phyloP scores from a whole-genome alignment of 2,888 invertebrate species.

The Chloromyia formosa region DNA sequence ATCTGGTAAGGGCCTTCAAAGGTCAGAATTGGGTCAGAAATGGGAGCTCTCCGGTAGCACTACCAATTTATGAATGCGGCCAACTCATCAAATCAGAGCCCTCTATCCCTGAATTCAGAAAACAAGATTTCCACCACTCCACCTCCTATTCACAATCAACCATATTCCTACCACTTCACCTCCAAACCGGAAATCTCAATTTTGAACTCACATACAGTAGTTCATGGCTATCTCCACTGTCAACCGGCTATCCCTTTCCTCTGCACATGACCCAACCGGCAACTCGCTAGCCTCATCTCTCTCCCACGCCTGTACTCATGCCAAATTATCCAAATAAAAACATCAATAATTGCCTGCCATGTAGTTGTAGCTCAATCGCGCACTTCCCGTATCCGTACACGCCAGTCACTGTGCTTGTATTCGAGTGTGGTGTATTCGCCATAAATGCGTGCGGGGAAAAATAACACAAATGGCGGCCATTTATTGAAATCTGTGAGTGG shows the following conservation, averaged over 20 bases:
- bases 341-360: conserved; percentile 20
- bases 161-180: background rate
- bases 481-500: conserved; percentile 53
- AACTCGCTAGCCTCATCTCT: background rate
- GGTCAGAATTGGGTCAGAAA: too few relatives aligned
- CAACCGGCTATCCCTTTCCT: conserved; percentile 22
- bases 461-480: conserved; percentile 54
- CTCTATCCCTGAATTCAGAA: too few relatives aligned
- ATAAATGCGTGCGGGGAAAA: conserved; percentile 45
- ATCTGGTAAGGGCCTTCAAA: too few relatives aligned
- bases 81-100: too few relatives aligned
- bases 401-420: background rate
- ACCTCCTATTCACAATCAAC: background rate
- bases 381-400: conserved; percentile 17
- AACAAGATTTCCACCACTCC: too few relatives aligned
- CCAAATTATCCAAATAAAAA: conserved; percentile 38
- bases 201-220: background rate
- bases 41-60: too few relatives aligned
- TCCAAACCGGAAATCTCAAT: conserved; percentile 25
- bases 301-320: conserved; percentile 16
- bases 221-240: conserved; percentile 7
- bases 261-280: background rate
- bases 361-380: conserved; percentile 19
- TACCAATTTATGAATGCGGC: too few relatives aligned
- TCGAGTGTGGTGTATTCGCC: conserved; percentile 14